These are phyloP conservation scores for Pelagia noctiluca DNA, from an alignment of 30 jellyfish, hydroid and myxozoan species.

Conservation along the genomic window DNA sequence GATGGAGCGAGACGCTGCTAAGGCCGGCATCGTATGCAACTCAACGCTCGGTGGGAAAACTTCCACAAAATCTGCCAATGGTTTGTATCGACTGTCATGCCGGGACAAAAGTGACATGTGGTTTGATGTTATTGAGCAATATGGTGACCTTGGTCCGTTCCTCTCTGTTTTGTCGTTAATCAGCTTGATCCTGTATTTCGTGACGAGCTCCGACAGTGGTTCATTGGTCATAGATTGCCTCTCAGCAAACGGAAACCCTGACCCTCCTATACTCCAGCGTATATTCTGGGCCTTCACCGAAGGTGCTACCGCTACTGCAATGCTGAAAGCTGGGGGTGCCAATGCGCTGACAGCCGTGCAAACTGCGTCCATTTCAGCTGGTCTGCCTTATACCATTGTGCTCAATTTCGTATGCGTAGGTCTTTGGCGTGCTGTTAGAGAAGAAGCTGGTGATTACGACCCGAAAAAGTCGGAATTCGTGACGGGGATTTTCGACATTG, in stretches of 20 bases:
- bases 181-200: slow-evolving; percentile 88
- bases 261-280: slow-evolving; percentile 92
- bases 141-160: slow-evolving; percentile 83
- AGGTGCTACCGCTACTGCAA: slow-evolving; percentile 97
- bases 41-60: slow-evolving; percentile 23
- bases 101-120: slow-evolving; percentile 82
- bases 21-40: slow-evolving; percentile 76
- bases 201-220: slow-evolving; percentile 95
- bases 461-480: slow-evolving; percentile 66
- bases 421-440: slow-evolving; percentile 92
- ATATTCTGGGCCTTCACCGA: slow-evolving; percentile 96
- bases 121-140: slow-evolving; percentile 83
- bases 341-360: slow-evolving; percentile 83
- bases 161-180: slow-evolving; percentile 82
- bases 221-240: slow-evolving; percentile 91
- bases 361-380: slow-evolving; percentile 89
- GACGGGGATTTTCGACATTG: slow-evolving; percentile 63
- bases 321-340: slow-evolving; percentile 88
- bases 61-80: neutral
- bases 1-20: slow-evolving; percentile 84
- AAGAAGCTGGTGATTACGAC: slow-evolving; percentile 85
- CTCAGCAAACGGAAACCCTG: slow-evolving; percentile 96
- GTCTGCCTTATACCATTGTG: slow-evolving; percentile 83
- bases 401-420: slow-evolving; percentile 94
- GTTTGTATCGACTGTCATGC: slow-evolving; percentile 69